Conservation (phyloP, 2,888 invertebrate genomes). For the Toxonevra muliebris region DNA sequence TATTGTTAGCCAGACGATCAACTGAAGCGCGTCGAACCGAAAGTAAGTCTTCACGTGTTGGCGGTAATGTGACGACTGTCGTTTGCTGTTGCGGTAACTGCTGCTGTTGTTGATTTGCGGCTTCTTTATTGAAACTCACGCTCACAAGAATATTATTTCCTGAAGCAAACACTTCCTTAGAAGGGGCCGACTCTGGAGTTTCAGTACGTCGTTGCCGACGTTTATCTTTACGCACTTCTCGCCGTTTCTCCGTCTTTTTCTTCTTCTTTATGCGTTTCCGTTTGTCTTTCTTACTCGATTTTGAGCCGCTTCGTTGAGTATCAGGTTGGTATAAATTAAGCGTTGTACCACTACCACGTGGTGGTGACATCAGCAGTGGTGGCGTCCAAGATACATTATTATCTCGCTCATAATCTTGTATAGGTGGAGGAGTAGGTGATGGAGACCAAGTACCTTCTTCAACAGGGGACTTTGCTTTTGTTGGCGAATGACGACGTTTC, state of each 20-base stretch:
- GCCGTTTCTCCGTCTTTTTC: slow-evolving; percentile 61
- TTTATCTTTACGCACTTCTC: slow-evolving; percentile 58
- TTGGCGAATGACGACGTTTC: slow-evolving; percentile 54
- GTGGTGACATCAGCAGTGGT: slow-evolving; percentile 64
- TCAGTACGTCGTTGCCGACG: slow-evolving; percentile 60
- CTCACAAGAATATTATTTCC: slow-evolving; percentile 93
- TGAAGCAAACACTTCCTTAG: slow-evolving; percentile 91
- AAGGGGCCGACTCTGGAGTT: slow-evolving; percentile 69
- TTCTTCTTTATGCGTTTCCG: slow-evolving; percentile 60
- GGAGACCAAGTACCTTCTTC: slow-evolving; percentile 67
- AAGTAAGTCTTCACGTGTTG: slow-evolving; percentile 60
- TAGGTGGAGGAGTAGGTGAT: slow-evolving; percentile 68
- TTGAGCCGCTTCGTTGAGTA: slow-evolving; percentile 42
- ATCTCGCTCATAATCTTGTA: slow-evolving; percentile 47
- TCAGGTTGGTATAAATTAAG: slow-evolving; percentile 27
- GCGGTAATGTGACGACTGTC: slow-evolving; percentile 61
- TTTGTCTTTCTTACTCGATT: slow-evolving; percentile 62
- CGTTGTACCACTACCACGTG: slow-evolving; percentile 30
- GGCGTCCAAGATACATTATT: slow-evolving; percentile 72
- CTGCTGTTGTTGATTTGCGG: slow-evolving; percentile 32
- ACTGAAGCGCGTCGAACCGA: slow-evolving; percentile 50
- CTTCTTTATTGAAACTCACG: slow-evolving; percentile 85
- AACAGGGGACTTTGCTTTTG: slow-evolving; percentile 41
- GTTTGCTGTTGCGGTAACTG: slow-evolving; percentile 60
- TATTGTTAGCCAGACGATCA: slow-evolving; percentile 46